phyloP scores from a whole-genome alignment of 2,888 invertebrate genomes.

The Eupithecia vulgata region DNA sequence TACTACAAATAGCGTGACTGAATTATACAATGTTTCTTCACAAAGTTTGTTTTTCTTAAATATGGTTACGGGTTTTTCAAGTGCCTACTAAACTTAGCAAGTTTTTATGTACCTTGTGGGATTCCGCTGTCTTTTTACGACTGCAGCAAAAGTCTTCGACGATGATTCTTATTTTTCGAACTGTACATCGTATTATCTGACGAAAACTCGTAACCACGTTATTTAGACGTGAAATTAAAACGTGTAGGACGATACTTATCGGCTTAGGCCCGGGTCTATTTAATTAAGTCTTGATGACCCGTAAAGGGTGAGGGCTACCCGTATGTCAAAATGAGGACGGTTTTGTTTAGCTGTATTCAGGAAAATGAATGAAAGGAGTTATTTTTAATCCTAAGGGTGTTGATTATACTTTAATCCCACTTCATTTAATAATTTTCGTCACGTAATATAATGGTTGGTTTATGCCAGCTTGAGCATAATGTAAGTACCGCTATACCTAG shows the following conservation, averaged over 20 bases:
- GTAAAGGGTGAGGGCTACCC: slow-evolving; percentile 9
- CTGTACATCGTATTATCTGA: neutral
- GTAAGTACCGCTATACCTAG: too few species aligned
- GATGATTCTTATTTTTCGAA: neutral
- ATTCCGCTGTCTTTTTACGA: neutral
- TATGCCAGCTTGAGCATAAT: neutral
- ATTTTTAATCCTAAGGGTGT: neutral
- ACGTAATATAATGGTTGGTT: neutral
- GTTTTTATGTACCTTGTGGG: neutral
- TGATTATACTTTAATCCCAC: neutral
- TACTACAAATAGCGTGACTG: neutral
- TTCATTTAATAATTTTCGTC: neutral
- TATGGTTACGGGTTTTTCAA: neutral
- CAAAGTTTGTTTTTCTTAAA: neutral
- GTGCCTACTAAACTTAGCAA: neutral
- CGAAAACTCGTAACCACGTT: slow-evolving; percentile 44
- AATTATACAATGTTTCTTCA: neutral
- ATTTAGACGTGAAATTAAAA: slow-evolving; percentile 50
- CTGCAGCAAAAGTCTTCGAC: neutral
- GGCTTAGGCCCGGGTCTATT: slow-evolving; percentile 25
- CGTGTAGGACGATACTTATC: slow-evolving; percentile 38
- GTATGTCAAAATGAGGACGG: slow-evolving; percentile 11
- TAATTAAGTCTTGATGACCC: slow-evolving; percentile 35
- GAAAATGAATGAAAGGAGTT: neutral
- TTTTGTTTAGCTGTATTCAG: slow-evolving; percentile 7